Conservation (phyloP, 2,888 invertebrate genomes). For the Hypena proboscidalis region DNA sequence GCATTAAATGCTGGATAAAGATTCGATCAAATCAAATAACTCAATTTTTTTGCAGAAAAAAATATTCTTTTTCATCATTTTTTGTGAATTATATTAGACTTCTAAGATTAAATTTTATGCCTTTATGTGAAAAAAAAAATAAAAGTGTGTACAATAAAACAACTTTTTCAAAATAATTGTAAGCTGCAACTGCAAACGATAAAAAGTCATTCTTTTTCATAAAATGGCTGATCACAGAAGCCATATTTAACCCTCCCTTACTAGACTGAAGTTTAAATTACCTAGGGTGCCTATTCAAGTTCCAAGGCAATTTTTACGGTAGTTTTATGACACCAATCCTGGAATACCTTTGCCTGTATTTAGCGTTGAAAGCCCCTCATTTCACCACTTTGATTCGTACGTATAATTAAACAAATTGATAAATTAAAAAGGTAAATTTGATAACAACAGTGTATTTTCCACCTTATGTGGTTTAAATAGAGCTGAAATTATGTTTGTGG, state of each 20-base stretch:
- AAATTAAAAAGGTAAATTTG: constrained; percentile 63
- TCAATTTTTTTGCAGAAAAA: too few relatives aligned
- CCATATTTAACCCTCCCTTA: constrained; percentile 7
- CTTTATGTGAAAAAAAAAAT: too few relatives aligned
- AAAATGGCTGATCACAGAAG: not conserved
- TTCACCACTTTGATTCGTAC: constrained; percentile 40
- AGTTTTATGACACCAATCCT: too few relatives aligned
- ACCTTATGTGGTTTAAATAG: constrained; percentile 45
- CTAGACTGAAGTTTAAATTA: not conserved
- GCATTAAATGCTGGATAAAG: not conserved
- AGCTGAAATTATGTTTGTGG: constrained; percentile 51
- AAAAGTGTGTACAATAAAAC: too few relatives aligned
- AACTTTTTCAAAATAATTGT: too few relatives aligned
- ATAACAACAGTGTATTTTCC: constrained; percentile 37
- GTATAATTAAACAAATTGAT: constrained; percentile 62
- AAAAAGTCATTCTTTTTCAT: too few relatives aligned
- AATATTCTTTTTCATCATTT: too few relatives aligned
- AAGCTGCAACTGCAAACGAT: too few relatives aligned
- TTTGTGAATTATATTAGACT: too few relatives aligned
- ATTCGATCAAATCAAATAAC: too few relatives aligned
- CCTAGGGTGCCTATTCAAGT: not conserved
- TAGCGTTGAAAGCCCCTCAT: constrained; percentile 41
- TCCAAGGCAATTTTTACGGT: too few relatives aligned
- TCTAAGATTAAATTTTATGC: too few relatives aligned
- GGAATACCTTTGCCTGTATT: constrained; percentile 13